Evolutionary conservation across 2,797 vertebrate genomes (phyloP).

Genomic region (Alfaro cultratus): DNA sequence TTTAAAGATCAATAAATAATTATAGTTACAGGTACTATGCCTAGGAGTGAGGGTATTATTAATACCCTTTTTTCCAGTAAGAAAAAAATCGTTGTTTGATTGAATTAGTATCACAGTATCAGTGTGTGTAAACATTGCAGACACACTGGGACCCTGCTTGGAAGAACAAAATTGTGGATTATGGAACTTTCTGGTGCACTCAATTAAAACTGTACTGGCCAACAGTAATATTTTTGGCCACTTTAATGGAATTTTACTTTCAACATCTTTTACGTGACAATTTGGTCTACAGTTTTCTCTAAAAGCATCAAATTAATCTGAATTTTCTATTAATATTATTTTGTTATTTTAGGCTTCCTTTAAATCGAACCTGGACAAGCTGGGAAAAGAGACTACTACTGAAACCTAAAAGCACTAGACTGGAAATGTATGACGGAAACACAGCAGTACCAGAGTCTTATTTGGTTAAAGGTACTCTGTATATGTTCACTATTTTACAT

Average conservation of each 20-base stretch:
- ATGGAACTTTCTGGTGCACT: not conserved
- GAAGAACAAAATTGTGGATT: not conserved
- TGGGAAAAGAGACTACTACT: conserved; percentile 48
- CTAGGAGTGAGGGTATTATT: not conserved
- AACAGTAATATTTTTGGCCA: not conserved
- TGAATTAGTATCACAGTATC: not conserved
- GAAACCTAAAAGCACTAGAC: conserved; percentile 31
- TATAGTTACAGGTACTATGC: not conserved
- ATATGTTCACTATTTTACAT: not conserved
- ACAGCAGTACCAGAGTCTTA: conserved; percentile 24
- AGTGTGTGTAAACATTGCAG: not conserved
- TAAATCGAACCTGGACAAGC: conserved; percentile 84
- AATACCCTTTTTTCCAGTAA: not conserved
- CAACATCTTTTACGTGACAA: not conserved
- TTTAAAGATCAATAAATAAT: not conserved
- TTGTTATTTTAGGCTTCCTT: conserved; percentile 64
- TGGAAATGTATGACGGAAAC: conserved; percentile 10
- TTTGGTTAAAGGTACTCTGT: conserved; percentile 43
- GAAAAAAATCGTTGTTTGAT: not conserved
- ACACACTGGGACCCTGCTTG: not conserved
- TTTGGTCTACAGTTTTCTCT: not conserved
- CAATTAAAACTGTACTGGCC: not conserved
- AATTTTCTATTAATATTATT: not conserved
- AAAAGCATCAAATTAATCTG: not conserved
- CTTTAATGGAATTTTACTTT: not conserved